These are phyloP conservation scores for Lophotis ruficrista DNA, from an alignment of 2,113 vertebrate species.

Conservation along the genomic window DNA sequence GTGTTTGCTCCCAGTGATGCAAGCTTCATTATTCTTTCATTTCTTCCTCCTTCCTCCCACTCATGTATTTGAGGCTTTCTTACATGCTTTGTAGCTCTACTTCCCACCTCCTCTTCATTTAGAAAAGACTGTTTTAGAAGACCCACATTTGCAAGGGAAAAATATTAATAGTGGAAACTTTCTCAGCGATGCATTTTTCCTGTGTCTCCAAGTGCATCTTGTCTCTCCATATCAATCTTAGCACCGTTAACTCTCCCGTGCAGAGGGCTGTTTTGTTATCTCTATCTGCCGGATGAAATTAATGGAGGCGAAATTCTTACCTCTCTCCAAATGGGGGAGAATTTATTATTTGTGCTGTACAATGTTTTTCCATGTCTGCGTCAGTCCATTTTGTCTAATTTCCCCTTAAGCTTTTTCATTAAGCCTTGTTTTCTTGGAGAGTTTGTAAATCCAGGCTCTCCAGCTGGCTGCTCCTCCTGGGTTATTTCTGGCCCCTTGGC, in stretches of 20 bases:
- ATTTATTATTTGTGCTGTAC: not conserved
- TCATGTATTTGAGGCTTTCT: constrained; percentile 40
- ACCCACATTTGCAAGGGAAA: constrained; percentile 54
- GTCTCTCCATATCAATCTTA: constrained; percentile 3
- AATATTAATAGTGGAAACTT: constrained; percentile 49
- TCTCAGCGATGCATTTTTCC: constrained; percentile 6
- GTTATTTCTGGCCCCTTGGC: not conserved
- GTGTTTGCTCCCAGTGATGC: constrained; percentile 44
- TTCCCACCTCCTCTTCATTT: constrained; percentile 53
- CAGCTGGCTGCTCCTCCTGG: not conserved
- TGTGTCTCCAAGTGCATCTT: constrained; percentile 20
- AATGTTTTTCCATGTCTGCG: not conserved
- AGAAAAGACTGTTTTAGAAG: constrained; percentile 31
- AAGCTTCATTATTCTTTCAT: constrained; percentile 57
- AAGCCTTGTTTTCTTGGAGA: not conserved
- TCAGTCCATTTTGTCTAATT: not conserved
- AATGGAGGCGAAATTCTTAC: not conserved
- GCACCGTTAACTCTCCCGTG: not conserved
- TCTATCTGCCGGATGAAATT: not conserved
- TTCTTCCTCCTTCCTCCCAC: constrained; percentile 59
- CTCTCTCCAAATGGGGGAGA: not conserved
- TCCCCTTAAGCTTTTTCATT: not conserved
- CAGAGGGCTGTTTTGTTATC: not conserved
- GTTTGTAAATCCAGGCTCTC: not conserved
- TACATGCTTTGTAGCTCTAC: constrained; percentile 41